Conservation (phyloP, 2,888 invertebrate species). For the Drosophila borborema region DNA sequence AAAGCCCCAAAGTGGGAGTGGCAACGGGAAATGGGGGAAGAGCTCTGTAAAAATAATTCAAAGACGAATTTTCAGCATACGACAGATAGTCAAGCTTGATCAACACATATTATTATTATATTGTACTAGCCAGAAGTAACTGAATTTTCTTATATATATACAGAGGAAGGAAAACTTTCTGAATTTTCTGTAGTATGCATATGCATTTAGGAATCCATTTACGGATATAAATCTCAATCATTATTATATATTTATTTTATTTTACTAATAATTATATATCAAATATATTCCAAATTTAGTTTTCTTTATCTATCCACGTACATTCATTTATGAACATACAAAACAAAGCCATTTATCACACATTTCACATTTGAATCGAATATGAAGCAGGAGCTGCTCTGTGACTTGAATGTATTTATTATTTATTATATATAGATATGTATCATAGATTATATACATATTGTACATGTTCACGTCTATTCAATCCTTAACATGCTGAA, state of each 20-base stretch:
- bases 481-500: background rate
- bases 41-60: background rate
- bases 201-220: too few relatives aligned
- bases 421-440: background rate
- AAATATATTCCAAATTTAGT: too few relatives aligned
- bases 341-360: background rate
- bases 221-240: background rate
- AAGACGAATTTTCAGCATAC: background rate
- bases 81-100: background rate
- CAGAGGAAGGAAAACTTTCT: too few relatives aligned
- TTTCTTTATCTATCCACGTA: too few relatives aligned
- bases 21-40: background rate
- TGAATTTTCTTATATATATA: background rate
- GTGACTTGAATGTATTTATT: background rate
- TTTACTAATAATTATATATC: too few relatives aligned
- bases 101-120: background rate
- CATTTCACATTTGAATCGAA: background rate
- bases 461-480: background rate
- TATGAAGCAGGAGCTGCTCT: background rate
- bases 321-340: background rate
- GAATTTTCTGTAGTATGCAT: too few relatives aligned
- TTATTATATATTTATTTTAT: background rate
- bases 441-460: background rate
- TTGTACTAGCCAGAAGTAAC: background rate
- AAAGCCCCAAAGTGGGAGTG: background rate